A percentile compares a stretch with the other conserved stretches of the same genome.
These are phyloP conservation scores for Mesorhabditis spiculigera DNA, from an alignment of 2,888 invertebrate genomes.

Conservation along the genomic window DNA sequence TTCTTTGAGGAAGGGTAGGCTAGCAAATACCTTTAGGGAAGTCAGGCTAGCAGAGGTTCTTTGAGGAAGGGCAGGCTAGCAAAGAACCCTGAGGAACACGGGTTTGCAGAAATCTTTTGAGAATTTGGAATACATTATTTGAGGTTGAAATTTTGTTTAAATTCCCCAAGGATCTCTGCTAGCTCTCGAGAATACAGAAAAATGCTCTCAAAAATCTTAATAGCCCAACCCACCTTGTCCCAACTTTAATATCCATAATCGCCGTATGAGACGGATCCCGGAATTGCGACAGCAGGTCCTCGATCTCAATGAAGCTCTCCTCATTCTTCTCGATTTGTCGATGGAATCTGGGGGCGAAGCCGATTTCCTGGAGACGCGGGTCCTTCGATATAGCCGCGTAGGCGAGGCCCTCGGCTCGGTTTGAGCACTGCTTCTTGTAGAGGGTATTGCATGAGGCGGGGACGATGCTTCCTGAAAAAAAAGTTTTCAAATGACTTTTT, in stretches of 20 bases:
- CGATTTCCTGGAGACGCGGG: conserved; percentile 26
- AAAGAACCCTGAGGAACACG: too few species aligned
- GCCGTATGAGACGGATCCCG: conserved; percentile 84
- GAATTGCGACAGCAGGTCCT: conserved; percentile 86
- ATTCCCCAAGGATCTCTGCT: too few species aligned
- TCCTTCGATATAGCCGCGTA: conserved; percentile 59
- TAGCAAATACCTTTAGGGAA: too few species aligned
- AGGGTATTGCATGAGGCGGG: conserved; percentile 58
- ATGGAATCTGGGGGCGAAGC: conserved; percentile 61
- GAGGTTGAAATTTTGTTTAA: neutral
- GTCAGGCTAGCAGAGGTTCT: too few species aligned
- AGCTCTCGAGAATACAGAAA: too few species aligned
- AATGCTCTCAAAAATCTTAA: too few species aligned
- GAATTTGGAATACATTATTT: neutral
- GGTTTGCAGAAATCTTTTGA: too few species aligned
- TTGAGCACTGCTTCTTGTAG: conserved; percentile 59
- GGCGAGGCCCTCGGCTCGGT: conserved; percentile 61
- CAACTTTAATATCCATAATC: conserved; percentile 97
- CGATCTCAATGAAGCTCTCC: conserved; percentile 81
- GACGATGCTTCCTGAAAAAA: conserved; percentile 48
- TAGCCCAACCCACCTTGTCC: conserved; percentile 68
- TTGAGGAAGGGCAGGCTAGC: too few species aligned
- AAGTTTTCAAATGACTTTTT: conserved; percentile 2
- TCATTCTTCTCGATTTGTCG: conserved; percentile 61
- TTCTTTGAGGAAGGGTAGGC: neutral